Percentiles rank a stretch among this genome's conserved stretches.
These are phyloP conservation scores for Odocoileus hemionus DNA, from an alignment of 2,113 vertebrate species.

Conservation along the genomic window DNA sequence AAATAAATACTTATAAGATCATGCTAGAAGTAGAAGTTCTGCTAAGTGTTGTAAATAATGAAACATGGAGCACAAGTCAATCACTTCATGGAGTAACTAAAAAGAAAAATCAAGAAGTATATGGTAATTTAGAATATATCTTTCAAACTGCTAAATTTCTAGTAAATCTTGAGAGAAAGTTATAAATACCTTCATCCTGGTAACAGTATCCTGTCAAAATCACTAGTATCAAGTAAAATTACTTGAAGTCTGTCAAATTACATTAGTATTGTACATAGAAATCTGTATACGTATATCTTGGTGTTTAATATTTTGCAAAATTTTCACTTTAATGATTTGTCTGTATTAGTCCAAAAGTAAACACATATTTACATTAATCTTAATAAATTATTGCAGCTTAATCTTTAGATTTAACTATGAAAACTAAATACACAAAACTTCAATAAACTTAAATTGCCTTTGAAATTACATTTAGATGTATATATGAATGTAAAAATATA, in stretches of 20 bases:
- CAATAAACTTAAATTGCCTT: neutral
- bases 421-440: neutral
- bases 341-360: neutral
- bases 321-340: neutral
- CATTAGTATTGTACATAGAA: neutral
- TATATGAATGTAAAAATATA: neutral
- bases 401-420: neutral
- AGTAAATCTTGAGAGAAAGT: neutral
- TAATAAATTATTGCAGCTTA: neutral
- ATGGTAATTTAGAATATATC: neutral
- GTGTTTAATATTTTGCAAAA: neutral
- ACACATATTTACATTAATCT: neutral
- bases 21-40: neutral
- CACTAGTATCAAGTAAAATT: neutral
- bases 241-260: neutral
- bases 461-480: neutral
- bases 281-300: neutral
- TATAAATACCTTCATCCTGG: neutral
- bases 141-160: neutral
- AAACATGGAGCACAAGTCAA: neutral
- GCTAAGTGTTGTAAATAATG: neutral
- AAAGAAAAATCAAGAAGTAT: neutral
- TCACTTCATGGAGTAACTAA: neutral
- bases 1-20: neutral
- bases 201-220: neutral